Percentiles rank a stretch among this genome's conserved stretches.
These are phyloP conservation scores for Neuroterus valhalla DNA, from an alignment of 1,140 invertebrate species.

Conservation along the genomic window DNA sequence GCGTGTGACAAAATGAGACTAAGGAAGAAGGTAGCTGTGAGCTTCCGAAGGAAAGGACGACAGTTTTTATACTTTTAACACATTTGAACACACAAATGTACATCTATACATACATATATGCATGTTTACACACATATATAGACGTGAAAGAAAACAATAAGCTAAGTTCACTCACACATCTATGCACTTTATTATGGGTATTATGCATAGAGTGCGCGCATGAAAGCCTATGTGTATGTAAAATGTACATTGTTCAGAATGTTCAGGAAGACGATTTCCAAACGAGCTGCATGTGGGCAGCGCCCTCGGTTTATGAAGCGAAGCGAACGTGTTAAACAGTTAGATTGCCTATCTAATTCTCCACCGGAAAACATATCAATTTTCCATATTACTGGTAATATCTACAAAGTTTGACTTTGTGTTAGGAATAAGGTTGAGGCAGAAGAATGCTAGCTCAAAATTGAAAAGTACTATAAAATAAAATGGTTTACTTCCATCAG, in stretches of 20 bases:
- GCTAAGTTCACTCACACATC: background rate
- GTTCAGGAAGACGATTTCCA: slow-evolving; percentile 58
- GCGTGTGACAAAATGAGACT: slow-evolving; percentile 56
- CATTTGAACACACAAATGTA: background rate
- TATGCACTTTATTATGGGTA: slow-evolving; percentile 32
- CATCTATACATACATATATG: background rate
- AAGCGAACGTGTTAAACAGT: slow-evolving; percentile 56
- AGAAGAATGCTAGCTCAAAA: too few species aligned
- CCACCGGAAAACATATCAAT: background rate
- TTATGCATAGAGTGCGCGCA: slow-evolving; percentile 42
- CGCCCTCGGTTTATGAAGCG: slow-evolving; percentile 64
- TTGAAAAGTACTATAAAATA: too few species aligned
- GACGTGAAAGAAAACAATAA: slow-evolving; percentile 21
- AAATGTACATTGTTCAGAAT: slow-evolving; percentile 23
- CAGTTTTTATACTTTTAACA: too few species aligned
- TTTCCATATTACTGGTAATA: background rate
- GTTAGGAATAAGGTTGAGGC: too few species aligned
- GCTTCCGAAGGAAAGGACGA: slow-evolving; percentile 50
- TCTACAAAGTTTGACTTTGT: too few species aligned
- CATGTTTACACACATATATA: background rate
- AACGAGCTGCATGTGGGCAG: slow-evolving; percentile 59
- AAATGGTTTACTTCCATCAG: too few species aligned
- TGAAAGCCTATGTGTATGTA: slow-evolving; percentile 38
- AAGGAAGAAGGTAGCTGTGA: slow-evolving; percentile 53
- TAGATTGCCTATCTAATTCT: slow-evolving; percentile 53